Evolutionary conservation across 2,797 vertebrate species (phyloP).

Genomic region (Margarornis squamiger): DNA sequence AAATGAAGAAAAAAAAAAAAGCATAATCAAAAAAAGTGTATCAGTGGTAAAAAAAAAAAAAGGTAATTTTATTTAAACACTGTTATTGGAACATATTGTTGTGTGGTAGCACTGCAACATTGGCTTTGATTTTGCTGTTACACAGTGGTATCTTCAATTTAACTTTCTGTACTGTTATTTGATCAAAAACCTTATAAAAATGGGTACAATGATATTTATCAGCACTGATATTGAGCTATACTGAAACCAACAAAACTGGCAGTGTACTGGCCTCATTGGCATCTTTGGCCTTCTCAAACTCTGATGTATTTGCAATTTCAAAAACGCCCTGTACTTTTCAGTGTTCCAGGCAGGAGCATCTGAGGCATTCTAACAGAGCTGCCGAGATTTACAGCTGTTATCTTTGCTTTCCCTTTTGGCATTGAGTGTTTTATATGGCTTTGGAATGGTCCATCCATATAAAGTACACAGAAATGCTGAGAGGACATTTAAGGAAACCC

Average conservation of each 20-base stretch:
- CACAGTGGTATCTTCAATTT: background rate
- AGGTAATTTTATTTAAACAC: background rate
- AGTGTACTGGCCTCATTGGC: background rate
- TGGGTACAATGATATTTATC: background rate
- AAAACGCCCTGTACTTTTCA: background rate
- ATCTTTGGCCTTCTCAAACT: background rate
- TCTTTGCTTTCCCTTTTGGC: background rate
- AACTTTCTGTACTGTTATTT: background rate
- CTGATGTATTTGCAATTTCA: background rate
- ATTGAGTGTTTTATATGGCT: background rate
- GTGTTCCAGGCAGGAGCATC: background rate
- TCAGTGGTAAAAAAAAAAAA: background rate
- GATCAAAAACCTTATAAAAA: background rate
- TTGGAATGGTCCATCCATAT: background rate
- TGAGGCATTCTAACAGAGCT: background rate
- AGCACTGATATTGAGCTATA: background rate
- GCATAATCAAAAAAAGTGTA: background rate
- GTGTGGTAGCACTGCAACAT: background rate
- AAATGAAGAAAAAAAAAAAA: background rate
- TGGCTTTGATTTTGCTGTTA: background rate
- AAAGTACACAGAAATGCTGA: background rate
- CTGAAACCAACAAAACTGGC: background rate
- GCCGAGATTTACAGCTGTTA: background rate
- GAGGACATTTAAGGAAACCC: background rate
- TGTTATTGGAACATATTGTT: background rate